A percentile compares a stretch with the other conserved stretches of the same genome.
phyloP scores from a whole-genome alignment of 2,113 vertebrate species.

The Cyprinodon tularosa region DNA sequence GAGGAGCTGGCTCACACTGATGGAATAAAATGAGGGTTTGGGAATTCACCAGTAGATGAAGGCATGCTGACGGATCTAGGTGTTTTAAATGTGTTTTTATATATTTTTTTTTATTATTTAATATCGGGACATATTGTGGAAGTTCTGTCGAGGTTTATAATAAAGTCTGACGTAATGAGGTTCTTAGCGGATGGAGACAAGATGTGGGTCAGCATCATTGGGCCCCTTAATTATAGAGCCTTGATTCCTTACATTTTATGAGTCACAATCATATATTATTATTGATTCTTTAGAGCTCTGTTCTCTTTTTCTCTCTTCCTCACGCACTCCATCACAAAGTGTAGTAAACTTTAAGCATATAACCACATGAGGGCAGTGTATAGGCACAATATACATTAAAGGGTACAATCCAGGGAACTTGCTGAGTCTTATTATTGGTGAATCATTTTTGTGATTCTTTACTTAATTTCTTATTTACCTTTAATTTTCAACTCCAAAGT shows the following conservation, averaged over 20 bases:
- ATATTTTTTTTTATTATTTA: not conserved
- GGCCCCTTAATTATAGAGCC: conserved; percentile 48
- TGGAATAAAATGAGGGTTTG: conserved; percentile 65
- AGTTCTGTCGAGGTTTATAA: conserved; percentile 33
- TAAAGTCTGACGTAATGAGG: conserved; percentile 66
- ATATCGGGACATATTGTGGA: not conserved
- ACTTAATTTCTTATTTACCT: too few species aligned
- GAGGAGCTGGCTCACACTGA: conserved; percentile 57
- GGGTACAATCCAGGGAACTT: conserved; percentile 19
- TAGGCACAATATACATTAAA: conserved; percentile 18
- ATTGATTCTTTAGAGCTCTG: not conserved
- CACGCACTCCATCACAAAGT: conserved; percentile 1
- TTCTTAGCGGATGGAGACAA: conserved; percentile 19
- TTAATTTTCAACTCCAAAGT: too few species aligned
- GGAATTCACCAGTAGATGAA: conserved; percentile 27
- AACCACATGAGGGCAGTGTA: conserved; percentile 70
- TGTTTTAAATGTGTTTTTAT: conserved; percentile 5
- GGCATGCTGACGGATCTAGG: not conserved
- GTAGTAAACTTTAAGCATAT: conserved; percentile 24
- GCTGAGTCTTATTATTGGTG: not conserved
- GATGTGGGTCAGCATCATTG: conserved; percentile 71
- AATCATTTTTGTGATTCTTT: too few species aligned
- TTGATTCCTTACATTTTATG: conserved; percentile 26
- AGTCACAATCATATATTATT: conserved; percentile 38
- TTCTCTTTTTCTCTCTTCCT: not conserved